Base-by-base conservation (phyloP, 1,140 invertebrate species). In the Lineus longissimus region DNA sequence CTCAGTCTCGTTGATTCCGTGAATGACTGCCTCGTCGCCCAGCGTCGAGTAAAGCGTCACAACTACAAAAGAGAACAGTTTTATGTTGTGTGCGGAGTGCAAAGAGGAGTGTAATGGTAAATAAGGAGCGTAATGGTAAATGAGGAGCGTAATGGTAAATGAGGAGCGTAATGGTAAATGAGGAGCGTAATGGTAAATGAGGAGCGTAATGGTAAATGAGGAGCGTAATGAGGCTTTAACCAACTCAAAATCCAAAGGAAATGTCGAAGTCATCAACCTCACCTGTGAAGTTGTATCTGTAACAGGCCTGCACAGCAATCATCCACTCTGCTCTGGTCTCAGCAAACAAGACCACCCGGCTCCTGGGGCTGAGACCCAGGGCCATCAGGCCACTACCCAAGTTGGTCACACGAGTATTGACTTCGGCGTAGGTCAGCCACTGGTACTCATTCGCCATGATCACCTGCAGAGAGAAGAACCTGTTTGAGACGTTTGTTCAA, bases 311-410 rank as follows among this genome's bases (percentile, higher is more conserved):
- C 4, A 94, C 91, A 0, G 93, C 90, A 40, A 97, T 88, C 87
- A 98, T 90, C 95, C 96, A 99, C 84, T 99, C 95, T 25, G 90
- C 90, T 67, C 95, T 85, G 0, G 96, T 99, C 84, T 99, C 97
- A 0, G 95, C 93, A 83, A 97, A 98, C 70, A 99, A 91, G 19
- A 93, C 91, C 63, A 98, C 83, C 70, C 92, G 93, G 56, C 87
- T 82, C 9, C 85, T 84, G 0, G 88, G 86, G 58, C 84, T 81
- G 63, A 89, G 86, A 6, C 85, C 86, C 17, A 83, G 61, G 25
- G 69, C 66, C 7, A 74, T 41, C 27, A 83, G 63, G 11, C 80
- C 81, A 67, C 73, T 70, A 29, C 91, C 91, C 80, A 98, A 92
- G 67, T 88, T 84, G 0, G 86, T 80, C 2, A 93, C 88, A 72